These are phyloP conservation scores for Caenorhabditis brenneri DNA, from an alignment of 1,140 invertebrate species.

Conservation along the genomic window DNA sequence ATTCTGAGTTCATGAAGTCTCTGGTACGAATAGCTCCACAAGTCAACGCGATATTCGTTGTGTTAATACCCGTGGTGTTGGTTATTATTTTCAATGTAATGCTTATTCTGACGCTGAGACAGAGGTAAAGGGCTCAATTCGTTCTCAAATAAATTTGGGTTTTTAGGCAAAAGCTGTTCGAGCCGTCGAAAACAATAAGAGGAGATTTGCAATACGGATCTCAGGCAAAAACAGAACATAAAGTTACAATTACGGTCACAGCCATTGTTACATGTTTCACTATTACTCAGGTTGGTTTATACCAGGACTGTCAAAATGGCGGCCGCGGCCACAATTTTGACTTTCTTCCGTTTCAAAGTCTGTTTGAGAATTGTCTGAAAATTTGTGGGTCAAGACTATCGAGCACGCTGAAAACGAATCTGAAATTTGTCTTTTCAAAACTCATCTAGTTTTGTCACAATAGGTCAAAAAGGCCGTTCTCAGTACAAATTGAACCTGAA, in stretches of 20 bases:
- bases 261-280: constrained; percentile 58
- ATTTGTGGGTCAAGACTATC: too few species aligned
- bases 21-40: constrained; percentile 49
- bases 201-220: constrained; percentile 35
- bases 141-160: neutral
- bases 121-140: constrained; percentile 13
- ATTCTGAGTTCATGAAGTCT: constrained; percentile 43
- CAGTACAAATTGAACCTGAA: too few species aligned
- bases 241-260: constrained; percentile 56
- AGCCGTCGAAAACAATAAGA: constrained; percentile 32
- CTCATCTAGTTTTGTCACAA: too few species aligned
- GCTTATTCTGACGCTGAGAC: constrained; percentile 52
- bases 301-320: too few species aligned
- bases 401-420: too few species aligned
- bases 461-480: too few species aligned
- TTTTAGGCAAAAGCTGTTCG: constrained; percentile 52
- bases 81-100: constrained; percentile 54
- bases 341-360: neutral
- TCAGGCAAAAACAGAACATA: constrained; percentile 53
- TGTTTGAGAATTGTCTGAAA: too few species aligned
- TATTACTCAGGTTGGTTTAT: constrained; percentile 49
- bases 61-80: constrained; percentile 53
- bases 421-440: too few species aligned
- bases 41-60: constrained; percentile 54
- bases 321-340: too few species aligned